A percentile compares a stretch with the other conserved stretches of the same genome.
Evolutionary conservation across 2,113 vertebrate species (phyloP).

Genomic region (Mormyrus iriodes): DNA sequence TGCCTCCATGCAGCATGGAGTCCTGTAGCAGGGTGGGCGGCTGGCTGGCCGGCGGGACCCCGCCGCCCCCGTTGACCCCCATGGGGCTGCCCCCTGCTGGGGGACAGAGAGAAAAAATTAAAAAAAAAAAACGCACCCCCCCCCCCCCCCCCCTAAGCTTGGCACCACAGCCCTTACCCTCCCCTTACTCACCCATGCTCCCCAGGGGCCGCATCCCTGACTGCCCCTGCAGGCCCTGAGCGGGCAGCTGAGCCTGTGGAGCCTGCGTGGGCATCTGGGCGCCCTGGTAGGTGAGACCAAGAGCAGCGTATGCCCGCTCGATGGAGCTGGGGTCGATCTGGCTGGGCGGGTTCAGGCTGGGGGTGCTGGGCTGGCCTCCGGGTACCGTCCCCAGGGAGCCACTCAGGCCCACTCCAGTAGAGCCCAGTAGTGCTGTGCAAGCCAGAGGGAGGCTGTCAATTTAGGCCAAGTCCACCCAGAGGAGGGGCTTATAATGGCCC

Average conservation of each 20-base stretch:
- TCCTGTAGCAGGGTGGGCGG: constrained; percentile 77
- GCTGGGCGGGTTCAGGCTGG: constrained; percentile 81
- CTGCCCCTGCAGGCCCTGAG: constrained; percentile 71
- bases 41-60: constrained; percentile 66
- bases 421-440: constrained; percentile 75
- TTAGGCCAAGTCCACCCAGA: not conserved
- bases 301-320: constrained; percentile 89
- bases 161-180: not conserved
- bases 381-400: constrained; percentile 72
- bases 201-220: constrained; percentile 77
- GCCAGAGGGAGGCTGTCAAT: not conserved
- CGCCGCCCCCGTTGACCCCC: constrained; percentile 89
- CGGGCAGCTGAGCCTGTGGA: constrained; percentile 65
- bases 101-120: not conserved
- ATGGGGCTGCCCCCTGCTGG: constrained; percentile 73
- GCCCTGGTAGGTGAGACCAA: constrained; percentile 92
- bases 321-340: constrained; percentile 98
- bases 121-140: constrained; percentile 6
- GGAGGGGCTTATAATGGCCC: not conserved
- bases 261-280: constrained; percentile 81
- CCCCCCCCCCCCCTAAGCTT: not conserved
- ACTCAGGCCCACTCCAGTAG: constrained; percentile 70
- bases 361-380: constrained; percentile 74
- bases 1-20: constrained; percentile 84
- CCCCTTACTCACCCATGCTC: constrained; percentile 66